These are phyloP conservation scores for Chelmon rostratus DNA, from an alignment of 2,797 vertebrate species.

Conservation along the genomic window DNA sequence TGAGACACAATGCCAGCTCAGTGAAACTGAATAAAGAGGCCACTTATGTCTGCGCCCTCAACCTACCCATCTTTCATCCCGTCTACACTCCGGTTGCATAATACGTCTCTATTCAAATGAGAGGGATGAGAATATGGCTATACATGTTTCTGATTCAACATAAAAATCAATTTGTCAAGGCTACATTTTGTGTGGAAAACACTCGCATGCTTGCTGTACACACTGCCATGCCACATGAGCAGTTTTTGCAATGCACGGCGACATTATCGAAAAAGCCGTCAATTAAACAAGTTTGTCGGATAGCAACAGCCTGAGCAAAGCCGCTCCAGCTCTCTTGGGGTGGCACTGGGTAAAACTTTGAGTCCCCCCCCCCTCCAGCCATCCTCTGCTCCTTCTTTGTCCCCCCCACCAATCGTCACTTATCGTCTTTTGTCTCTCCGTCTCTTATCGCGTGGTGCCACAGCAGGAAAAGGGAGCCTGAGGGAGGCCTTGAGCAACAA, in stretches of 20 bases:
- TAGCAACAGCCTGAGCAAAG: conserved; percentile 10
- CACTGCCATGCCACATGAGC: conserved; percentile 14
- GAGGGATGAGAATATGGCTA: conserved; percentile 39
- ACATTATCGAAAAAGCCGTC: conserved; percentile 26
- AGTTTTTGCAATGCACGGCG: conserved; percentile 27
- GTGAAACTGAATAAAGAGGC: conserved; percentile 93
- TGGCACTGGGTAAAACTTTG: conserved; percentile 33
- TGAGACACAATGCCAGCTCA: conserved; percentile 95
- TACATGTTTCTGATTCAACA: conserved; percentile 45
- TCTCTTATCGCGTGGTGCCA: conserved; percentile 92
- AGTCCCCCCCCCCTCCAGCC: conserved; percentile 21
- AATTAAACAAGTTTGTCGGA: conserved; percentile 30
- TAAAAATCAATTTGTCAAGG: conserved; percentile 52
- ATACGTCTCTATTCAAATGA: conserved; percentile 58
- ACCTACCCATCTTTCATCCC: conserved; percentile 73
- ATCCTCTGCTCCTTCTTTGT: conserved; percentile 58
- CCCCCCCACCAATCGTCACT: conserved; percentile 86
- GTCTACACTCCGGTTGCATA: conserved; percentile 71
- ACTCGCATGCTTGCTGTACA: not conserved
- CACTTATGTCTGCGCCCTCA: conserved; percentile 90
- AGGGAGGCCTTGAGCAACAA: conserved; percentile 91
- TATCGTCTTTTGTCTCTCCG: conserved; percentile 93
- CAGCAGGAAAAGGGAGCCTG: conserved; percentile 90
- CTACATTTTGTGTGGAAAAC: conserved; percentile 42
- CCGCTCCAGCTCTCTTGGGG: conserved; percentile 15